These are phyloP conservation scores for Phaethornis superciliosus DNA, from an alignment of 2,113 vertebrate genomes.

Conservation along the genomic window DNA sequence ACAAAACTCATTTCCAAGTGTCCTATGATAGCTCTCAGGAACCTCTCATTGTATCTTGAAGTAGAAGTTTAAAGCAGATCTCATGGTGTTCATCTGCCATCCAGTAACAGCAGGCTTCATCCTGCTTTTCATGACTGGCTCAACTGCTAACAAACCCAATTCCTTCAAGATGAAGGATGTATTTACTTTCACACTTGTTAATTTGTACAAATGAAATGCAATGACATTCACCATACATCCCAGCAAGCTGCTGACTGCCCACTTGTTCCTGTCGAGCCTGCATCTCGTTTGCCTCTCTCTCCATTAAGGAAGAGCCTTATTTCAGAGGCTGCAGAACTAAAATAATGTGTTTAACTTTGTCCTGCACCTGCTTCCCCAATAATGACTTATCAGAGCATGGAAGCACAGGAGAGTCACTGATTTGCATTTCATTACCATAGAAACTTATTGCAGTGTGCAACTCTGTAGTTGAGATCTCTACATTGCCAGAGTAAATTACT, in stretches of 20 bases:
- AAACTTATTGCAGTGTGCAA: not conserved
- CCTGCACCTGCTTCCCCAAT: not conserved
- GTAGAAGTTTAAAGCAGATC: not conserved
- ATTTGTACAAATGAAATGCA: fast-evolving
- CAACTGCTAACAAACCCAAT: not conserved
- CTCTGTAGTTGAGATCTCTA: not conserved
- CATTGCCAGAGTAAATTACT: not conserved
- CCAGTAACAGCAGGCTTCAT: not conserved
- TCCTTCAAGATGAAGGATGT: not conserved
- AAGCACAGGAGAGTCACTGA: not conserved
- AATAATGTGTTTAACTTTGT: not conserved
- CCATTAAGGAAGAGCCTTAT: not conserved
- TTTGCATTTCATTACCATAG: not conserved
- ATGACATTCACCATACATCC: fast-evolving
- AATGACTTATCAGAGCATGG: not conserved
- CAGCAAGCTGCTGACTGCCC: not conserved
- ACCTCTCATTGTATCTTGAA: not conserved
- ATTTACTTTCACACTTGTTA: not conserved
- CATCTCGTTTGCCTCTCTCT: not conserved
- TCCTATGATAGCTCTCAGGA: not conserved
- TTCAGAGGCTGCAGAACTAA: not conserved
- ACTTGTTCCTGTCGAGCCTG: too few species aligned
- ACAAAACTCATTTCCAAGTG: not conserved
- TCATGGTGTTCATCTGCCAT: not conserved
- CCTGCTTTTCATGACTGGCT: not conserved